A percentile compares a stretch with the other conserved stretches of the same genome.
These are phyloP conservation scores for Eugnorisma glareosa DNA, from an alignment of 2,888 invertebrate species.

Conservation along the genomic window DNA sequence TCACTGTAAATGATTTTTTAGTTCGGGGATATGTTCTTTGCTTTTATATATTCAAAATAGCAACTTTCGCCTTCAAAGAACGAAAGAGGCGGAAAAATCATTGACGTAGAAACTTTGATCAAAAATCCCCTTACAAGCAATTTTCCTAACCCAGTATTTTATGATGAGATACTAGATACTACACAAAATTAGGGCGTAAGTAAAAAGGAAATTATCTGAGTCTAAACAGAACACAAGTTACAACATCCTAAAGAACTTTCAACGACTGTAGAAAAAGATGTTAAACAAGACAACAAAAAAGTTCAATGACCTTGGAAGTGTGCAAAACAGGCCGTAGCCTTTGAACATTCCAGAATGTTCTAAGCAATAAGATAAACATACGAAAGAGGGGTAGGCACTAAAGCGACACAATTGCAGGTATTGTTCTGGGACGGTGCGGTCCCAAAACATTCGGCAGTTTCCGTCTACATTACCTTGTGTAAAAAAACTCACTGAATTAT, in stretches of 20 bases:
- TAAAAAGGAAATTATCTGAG: not conserved
- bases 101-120: not conserved
- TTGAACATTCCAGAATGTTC: slow-evolving; percentile 11
- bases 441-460: slow-evolving; percentile 55
- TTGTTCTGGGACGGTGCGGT: slow-evolving; percentile 59
- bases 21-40: not conserved
- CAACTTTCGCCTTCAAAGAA: not conserved
- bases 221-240: not conserved
- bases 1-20: not conserved
- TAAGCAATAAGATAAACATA: slow-evolving; percentile 26
- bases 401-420: slow-evolving; percentile 57
- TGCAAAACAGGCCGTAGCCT: not conserved
- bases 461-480: slow-evolving; percentile 35
- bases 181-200: not conserved
- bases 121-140: not conserved
- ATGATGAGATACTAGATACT: not conserved
- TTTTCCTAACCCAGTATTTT: not conserved
- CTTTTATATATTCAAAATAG: not conserved
- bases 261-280: not conserved
- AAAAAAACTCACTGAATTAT: slow-evolving; percentile 37
- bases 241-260: slow-evolving; percentile 22
- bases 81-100: not conserved
- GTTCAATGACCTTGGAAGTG: slow-evolving; percentile 2
- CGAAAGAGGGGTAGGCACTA: slow-evolving; percentile 19
- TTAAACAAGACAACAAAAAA: slow-evolving; percentile 15